Evolutionary conservation across 2,113 vertebrate species (phyloP).

Genomic region (Sceloporus tristichus): DNA sequence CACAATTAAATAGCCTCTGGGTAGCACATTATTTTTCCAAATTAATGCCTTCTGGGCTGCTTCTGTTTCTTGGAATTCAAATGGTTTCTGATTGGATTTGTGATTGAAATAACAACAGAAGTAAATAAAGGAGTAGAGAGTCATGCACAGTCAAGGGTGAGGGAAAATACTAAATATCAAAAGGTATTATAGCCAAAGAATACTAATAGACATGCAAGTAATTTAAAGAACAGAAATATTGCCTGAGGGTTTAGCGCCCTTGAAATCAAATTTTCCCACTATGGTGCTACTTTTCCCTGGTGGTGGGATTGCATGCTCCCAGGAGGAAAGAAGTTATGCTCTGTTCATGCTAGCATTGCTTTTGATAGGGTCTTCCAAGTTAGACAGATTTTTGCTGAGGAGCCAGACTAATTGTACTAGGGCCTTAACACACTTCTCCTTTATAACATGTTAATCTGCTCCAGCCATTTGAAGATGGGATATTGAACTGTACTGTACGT

Average conservation of each 20-base stretch:
- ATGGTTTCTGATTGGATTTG: constrained; percentile 21
- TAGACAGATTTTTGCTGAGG: too few species aligned
- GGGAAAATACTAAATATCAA: constrained; percentile 1
- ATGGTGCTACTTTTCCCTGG: too few species aligned
- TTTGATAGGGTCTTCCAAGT: too few species aligned
- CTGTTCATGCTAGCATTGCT: too few species aligned
- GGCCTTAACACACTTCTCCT: too few species aligned
- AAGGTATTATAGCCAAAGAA: neutral
- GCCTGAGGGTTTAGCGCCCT: neutral
- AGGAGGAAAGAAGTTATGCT: too few species aligned
- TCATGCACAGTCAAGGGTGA: neutral
- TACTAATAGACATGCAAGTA: neutral
- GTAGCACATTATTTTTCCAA: constrained; percentile 57
- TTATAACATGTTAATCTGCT: too few species aligned
- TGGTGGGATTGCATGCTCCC: too few species aligned
- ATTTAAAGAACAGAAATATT: neutral
- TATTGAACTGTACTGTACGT: too few species aligned
- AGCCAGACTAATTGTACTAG: too few species aligned
- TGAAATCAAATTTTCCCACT: neutral
- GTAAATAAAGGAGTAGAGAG: neutral
- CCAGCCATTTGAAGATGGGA: too few species aligned
- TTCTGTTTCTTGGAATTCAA: constrained; percentile 57
- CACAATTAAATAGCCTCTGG: constrained; percentile 64
- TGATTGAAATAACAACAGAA: neutral
- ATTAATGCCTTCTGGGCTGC: constrained; percentile 36